Conservation (phyloP, 2,797 vertebrate species). For the Macropodus opercularis region DNA sequence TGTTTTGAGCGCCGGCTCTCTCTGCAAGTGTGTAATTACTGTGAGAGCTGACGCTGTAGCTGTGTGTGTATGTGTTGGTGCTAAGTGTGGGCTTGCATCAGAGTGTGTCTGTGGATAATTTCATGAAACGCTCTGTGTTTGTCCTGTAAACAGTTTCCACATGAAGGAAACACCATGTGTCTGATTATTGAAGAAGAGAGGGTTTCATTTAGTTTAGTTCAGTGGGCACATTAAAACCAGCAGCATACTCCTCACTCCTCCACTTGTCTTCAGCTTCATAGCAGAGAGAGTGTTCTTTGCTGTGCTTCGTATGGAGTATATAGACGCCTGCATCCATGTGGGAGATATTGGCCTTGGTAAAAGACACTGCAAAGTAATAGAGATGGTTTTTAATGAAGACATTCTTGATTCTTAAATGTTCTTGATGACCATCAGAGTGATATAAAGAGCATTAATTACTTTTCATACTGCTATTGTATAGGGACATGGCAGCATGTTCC, state of each 20-base stretch:
- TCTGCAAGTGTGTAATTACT: conserved; percentile 83
- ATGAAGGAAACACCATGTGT: conserved; percentile 79
- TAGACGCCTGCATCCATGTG: no score
- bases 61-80: conserved; percentile 61
- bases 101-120: conserved; percentile 84
- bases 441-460: no score
- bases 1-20: conserved; percentile 83
- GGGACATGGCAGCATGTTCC: no score
- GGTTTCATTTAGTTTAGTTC: conserved; percentile 66
- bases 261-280: neutral
- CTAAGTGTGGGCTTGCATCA: conserved; percentile 48
- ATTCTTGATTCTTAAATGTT: no score
- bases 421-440: no score
- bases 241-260: conserved; percentile 18
- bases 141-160: conserved; percentile 75
- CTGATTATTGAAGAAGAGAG: conserved; percentile 75
- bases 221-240: conserved; percentile 29
- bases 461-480: no score
- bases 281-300: no score
- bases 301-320: no score
- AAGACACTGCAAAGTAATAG: no score
- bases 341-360: no score
- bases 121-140: conserved; percentile 78
- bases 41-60: conserved; percentile 68
- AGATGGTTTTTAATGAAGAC: no score